Percentiles rank a stretch among this genome's conserved stretches.
phyloP scores from a whole-genome alignment of 2,797 vertebrate genomes.

The Parauchenoglanis punctatus region DNA sequence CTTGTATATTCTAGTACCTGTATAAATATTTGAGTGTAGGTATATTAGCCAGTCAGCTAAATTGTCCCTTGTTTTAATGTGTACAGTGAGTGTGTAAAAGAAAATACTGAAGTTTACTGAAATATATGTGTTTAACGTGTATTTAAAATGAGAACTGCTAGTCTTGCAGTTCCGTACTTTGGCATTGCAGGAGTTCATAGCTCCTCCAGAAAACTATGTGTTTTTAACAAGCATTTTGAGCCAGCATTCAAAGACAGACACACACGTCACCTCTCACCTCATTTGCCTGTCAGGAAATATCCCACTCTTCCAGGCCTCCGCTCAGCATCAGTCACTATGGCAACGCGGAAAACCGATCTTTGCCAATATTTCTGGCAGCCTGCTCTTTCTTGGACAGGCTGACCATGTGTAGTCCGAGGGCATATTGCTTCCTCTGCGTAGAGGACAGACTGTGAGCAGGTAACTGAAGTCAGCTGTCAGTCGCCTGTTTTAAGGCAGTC shows the following conservation, averaged over 20 bases:
- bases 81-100: conserved; percentile 16
- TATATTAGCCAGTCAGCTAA: conserved; percentile 7
- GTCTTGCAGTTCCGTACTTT: conserved; percentile 8
- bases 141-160: neutral
- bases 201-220: conserved; percentile 4
- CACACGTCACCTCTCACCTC: conserved; percentile 40
- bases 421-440: conserved; percentile 25
- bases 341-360: neutral
- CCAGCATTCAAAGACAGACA: conserved; percentile 29
- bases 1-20: conserved; percentile 18
- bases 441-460: conserved; percentile 17
- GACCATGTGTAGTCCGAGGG: conserved; percentile 12
- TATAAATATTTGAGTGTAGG: conserved; percentile 27
- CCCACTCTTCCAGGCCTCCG: conserved; percentile 7
- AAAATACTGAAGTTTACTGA: neutral
- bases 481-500: conserved; percentile 45
- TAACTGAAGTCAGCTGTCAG: conserved; percentile 49
- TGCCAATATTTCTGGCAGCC: conserved; percentile 24
- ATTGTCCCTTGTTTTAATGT: neutral
- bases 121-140: neutral
- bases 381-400: conserved; percentile 6
- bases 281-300: conserved; percentile 32
- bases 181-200: neutral
- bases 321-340: conserved; percentile 37
- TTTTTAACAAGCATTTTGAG: conserved; percentile 46